Evolutionary conservation across 2,888 invertebrate genomes (phyloP).

Genomic region (Periphyllus acericola): DNA sequence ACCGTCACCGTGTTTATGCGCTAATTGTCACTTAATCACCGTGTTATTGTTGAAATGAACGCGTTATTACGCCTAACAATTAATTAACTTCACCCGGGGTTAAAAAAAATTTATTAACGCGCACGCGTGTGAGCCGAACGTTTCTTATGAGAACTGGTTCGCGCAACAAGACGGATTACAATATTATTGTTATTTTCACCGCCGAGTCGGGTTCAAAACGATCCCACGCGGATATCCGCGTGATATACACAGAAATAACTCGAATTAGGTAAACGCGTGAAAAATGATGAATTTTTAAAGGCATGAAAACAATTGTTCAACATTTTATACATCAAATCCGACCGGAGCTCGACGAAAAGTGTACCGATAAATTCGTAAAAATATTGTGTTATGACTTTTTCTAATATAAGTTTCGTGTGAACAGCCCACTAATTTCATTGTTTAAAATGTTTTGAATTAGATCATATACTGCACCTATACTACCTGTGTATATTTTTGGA

Average conservation of each 20-base stretch:
- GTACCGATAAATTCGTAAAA: neutral
- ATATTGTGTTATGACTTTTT: neutral
- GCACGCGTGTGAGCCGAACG: neutral
- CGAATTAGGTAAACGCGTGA: neutral
- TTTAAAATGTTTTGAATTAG: constrained; percentile 13
- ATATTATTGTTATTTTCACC: neutral
- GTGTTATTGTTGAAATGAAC: neutral
- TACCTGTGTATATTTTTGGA: neutral
- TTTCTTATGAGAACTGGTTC: neutral
- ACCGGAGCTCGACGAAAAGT: neutral
- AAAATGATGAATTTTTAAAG: neutral
- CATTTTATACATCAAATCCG: neutral
- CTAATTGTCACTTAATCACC: constrained; percentile 22
- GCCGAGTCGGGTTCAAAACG: neutral
- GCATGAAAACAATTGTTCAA: neutral
- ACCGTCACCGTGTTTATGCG: neutral
- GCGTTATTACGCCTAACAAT: neutral
- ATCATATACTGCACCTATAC: neutral
- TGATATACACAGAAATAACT: neutral
- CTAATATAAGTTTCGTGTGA: neutral
- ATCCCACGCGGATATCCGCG: neutral
- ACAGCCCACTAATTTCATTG: constrained; percentile 19
- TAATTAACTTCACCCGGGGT: neutral
- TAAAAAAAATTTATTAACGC: neutral
- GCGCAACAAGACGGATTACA: neutral